These are phyloP conservation scores for Anagyrus pseudococci DNA, from an alignment of 2,888 invertebrate species.

Conservation along the genomic window DNA sequence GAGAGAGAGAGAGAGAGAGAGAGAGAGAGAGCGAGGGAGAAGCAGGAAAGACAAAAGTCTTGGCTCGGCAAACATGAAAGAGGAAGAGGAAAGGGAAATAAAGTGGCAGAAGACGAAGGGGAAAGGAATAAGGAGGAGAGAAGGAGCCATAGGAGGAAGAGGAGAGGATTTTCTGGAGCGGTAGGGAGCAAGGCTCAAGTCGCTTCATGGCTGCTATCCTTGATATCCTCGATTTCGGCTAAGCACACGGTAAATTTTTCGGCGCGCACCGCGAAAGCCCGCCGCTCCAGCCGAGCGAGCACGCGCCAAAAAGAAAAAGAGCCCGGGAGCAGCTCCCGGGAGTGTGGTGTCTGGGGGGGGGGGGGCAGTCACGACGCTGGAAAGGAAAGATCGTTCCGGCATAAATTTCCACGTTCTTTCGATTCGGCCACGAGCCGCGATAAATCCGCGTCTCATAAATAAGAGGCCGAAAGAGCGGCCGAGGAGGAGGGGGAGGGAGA, in stretches of 20 bases:
- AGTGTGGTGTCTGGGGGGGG: too few relatives aligned
- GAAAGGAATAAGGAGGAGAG: neutral
- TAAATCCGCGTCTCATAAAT: conserved; percentile 52
- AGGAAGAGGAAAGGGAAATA: too few relatives aligned
- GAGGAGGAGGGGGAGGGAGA: too few relatives aligned
- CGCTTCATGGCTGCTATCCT: too few relatives aligned
- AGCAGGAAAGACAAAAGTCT: neutral
- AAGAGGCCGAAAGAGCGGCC: too few relatives aligned
- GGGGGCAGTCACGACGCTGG: neutral
- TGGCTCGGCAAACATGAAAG: too few relatives aligned
- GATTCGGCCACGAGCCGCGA: conserved; percentile 40
- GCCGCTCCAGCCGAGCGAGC: too few relatives aligned
- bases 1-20: neutral
- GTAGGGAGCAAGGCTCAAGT: neutral
- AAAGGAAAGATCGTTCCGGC: conserved; percentile 36
- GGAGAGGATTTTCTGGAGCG: neutral
- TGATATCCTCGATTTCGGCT: too few relatives aligned
- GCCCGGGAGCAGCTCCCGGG: too few relatives aligned
- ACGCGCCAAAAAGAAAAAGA: too few relatives aligned
- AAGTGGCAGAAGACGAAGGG: neutral
- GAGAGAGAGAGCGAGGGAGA: neutral
- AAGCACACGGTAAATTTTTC: too few relatives aligned
- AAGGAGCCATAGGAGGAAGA: neutral
- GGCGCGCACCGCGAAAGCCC: too few relatives aligned
- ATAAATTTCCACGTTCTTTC: conserved; percentile 47